These are phyloP conservation scores for Urocynchramus pylzowi DNA, from an alignment of 2,113 vertebrate species.

Conservation along the genomic window DNA sequence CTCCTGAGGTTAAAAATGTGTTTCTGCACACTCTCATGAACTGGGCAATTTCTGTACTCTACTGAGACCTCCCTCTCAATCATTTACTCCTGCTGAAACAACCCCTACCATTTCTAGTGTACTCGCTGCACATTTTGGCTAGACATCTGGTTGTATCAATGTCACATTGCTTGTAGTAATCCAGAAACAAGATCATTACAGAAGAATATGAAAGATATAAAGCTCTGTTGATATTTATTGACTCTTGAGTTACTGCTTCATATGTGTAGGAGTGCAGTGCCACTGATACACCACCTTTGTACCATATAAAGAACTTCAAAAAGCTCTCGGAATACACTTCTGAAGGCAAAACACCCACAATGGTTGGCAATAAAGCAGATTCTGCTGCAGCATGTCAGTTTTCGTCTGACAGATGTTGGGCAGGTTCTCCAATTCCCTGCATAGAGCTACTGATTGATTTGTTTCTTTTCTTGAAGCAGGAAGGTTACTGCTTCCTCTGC, in stretches of 20 bases:
- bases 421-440: background rate
- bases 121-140: background rate
- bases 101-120: background rate
- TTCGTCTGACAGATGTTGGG: background rate
- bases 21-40: background rate
- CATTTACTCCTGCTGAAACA: background rate
- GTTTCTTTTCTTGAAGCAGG: constrained; percentile 35
- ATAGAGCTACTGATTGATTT: constrained; percentile 38
- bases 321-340: background rate
- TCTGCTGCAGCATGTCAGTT: background rate
- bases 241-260: background rate
- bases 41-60: background rate
- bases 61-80: background rate
- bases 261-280: background rate
- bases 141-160: background rate
- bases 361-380: background rate
- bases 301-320: background rate
- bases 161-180: background rate
- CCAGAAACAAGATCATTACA: background rate
- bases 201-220: background rate
- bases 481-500: constrained; percentile 14
- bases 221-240: background rate
- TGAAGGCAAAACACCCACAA: background rate
- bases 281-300: background rate
- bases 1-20: background rate